Base-by-base conservation (phyloP, 2,113 vertebrate genomes). In the Dicrurus megarhynchus region DNA sequence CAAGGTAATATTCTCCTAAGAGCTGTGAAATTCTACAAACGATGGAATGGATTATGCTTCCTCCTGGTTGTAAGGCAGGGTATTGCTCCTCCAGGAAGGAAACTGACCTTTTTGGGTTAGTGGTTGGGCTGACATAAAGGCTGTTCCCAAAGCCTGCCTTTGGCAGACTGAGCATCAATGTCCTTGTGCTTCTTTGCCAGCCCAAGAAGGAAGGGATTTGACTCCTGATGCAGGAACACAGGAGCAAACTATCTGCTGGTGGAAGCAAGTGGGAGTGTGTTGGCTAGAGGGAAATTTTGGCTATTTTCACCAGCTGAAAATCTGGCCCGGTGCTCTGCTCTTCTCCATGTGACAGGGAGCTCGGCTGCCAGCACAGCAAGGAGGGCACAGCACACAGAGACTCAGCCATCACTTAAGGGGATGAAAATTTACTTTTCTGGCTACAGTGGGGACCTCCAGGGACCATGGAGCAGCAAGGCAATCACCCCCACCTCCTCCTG, bases 301-400 rank as follows among this genome's bases (percentile, higher is more conserved):
- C 63, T 73, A 4, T 77, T 93, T 92, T 85, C 30, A 64, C 23
- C 42, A 35, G 63, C 16, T 65, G 26, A 73, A 80, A 86, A 37
- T 84, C 35, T 68, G 59, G 27, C 23, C 4, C 39, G 55, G 21
- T 26, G 18, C 27, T 86, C 71, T 53, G n/a, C 33, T 59, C 12
- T 73, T 70, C 41, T 71, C 33, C 42, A 6, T 0, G 6, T 70
- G 50, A 14, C 21, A 33, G 61, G 26, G 67, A 86, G 26, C 47
- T 11, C 44, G n/a, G 50, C 67, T 79, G 41, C 53, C 8, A 6
- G n/a, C 14, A 46, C 18, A 59, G 53, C 21, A 55, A 80, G 44
- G 24, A 42, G 56, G 21, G 9, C 39, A 28, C 9, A 81, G 64
- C 0, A n/a, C n/a, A n/a, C n/a, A n/a, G n/a, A n/a, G 0, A n/a